A percentile compares a stretch with the other conserved stretches of the same genome.
These are phyloP conservation scores for Cydia splendana DNA, from an alignment of 1,140 invertebrate species.

Conservation along the genomic window DNA sequence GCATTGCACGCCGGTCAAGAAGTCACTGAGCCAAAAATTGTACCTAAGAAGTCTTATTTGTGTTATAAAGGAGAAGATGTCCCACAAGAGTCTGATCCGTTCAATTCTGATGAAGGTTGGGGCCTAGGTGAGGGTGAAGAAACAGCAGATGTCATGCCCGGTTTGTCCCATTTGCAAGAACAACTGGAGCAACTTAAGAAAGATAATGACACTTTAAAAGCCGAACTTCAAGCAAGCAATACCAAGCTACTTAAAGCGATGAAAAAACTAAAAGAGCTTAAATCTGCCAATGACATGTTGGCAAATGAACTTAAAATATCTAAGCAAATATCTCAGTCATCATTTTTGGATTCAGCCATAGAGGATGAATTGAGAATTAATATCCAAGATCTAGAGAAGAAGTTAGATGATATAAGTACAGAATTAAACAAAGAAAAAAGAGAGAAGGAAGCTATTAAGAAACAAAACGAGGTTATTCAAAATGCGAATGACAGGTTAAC, in stretches of 20 bases:
- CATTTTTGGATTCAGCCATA: slow-evolving; percentile 86
- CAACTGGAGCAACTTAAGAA: slow-evolving; percentile 59
- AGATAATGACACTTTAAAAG: slow-evolving; percentile 66
- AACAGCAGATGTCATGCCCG: slow-evolving; percentile 51
- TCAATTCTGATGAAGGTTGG: slow-evolving; percentile 76
- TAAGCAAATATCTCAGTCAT: slow-evolving; percentile 79
- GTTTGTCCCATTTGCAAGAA: slow-evolving; percentile 59
- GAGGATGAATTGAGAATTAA: slow-evolving; percentile 87
- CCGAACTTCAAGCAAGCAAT: slow-evolving; percentile 82
- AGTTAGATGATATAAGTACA: slow-evolving; percentile 80
- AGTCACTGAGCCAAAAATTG: slow-evolving; percentile 70
- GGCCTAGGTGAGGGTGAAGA: slow-evolving; percentile 62
- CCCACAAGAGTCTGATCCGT: slow-evolving; percentile 56
- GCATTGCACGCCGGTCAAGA: slow-evolving; percentile 36
- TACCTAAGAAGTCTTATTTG: slow-evolving; percentile 79
- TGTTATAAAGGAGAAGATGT: slow-evolving; percentile 64
- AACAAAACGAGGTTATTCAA: slow-evolving; percentile 87
- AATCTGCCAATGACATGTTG: slow-evolving; percentile 83
- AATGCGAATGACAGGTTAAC: slow-evolving; percentile 88
- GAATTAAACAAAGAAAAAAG: slow-evolving; percentile 81
- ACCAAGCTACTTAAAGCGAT: slow-evolving; percentile 85
- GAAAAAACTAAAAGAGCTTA: slow-evolving; percentile 88
- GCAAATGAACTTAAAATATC: slow-evolving; percentile 79
- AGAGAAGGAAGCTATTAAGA: slow-evolving; percentile 84
- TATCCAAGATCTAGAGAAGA: slow-evolving; percentile 83